Percentiles rank a stretch among this genome's conserved stretches.
These are phyloP conservation scores for Drosophila paracracens DNA, from an alignment of 2,888 invertebrate genomes.

Conservation along the genomic window DNA sequence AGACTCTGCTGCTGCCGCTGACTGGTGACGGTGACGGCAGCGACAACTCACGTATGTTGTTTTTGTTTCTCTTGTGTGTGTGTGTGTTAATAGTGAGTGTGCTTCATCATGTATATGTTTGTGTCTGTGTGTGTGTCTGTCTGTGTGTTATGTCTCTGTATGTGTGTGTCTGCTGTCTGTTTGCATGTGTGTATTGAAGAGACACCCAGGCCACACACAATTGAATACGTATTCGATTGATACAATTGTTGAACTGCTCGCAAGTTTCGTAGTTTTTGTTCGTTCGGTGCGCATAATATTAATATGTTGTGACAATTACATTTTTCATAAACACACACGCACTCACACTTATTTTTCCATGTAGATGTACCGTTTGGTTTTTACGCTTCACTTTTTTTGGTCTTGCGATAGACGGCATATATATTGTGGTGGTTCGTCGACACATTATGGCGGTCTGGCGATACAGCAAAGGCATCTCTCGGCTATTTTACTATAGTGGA, in stretches of 20 bases:
- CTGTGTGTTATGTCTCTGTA: constrained; percentile 28
- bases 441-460: not conserved
- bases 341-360: constrained; percentile 69
- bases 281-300: constrained; percentile 47
- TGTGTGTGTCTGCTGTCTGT: constrained; percentile 24
- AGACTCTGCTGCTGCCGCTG: constrained; percentile 40
- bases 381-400: constrained; percentile 77
- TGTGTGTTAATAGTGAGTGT: constrained; percentile 41
- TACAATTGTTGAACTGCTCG: constrained; percentile 42
- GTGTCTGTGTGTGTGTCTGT: constrained; percentile 18
- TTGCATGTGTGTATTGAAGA: constrained; percentile 39
- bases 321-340: constrained; percentile 67
- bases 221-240: constrained; percentile 34
- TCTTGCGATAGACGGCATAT: constrained; percentile 44
- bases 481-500: not conserved
- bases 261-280: constrained; percentile 30
- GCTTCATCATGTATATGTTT: constrained; percentile 6
- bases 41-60: constrained; percentile 74
- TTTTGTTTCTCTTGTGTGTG: constrained; percentile 64
- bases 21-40: constrained; percentile 67
- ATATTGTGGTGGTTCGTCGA: constrained; percentile 40
- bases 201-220: constrained; percentile 53
- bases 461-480: constrained; percentile 7
- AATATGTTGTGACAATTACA: constrained; percentile 32
- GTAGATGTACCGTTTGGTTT: constrained; percentile 63